A percentile compares a stretch with the other conserved stretches of the same genome.
These are phyloP conservation scores for Doryteuthis pealeii DNA, from an alignment of 1,140 invertebrate genomes.

Conservation along the genomic window DNA sequence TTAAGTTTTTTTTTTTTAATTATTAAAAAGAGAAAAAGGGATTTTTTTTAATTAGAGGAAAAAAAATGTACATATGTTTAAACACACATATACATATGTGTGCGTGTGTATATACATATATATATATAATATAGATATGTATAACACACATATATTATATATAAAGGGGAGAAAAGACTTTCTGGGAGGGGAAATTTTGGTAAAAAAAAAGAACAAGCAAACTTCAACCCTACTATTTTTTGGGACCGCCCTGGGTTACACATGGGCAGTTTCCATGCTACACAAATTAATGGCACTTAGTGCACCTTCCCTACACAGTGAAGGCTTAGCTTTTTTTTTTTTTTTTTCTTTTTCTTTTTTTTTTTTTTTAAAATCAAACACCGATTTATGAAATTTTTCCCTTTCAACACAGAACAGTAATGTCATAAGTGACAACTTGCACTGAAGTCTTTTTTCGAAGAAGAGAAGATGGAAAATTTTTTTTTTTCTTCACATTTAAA, in stretches of 20 bases:
- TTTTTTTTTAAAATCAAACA: not conserved
- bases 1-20: not conserved
- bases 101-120: no score
- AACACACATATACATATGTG: no score
- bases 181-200: not conserved
- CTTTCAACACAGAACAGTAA: conserved; percentile 11
- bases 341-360: not conserved
- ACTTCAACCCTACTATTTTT: conserved; percentile 1
- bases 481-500: no score
- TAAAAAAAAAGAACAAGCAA: not conserved
- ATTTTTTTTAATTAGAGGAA: not conserved
- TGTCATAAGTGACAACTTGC: conserved; percentile 5
- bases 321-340: conserved; percentile 11
- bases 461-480: no score
- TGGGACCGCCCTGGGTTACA: not conserved
- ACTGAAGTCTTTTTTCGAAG: not conserved
- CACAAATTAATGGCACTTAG: conserved; percentile 8
- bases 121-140: not conserved
- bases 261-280: not conserved
- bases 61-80: not conserved
- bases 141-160: not conserved
- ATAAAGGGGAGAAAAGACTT: not conserved
- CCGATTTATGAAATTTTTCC: conserved; percentile 8
- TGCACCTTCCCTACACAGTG: conserved; percentile 8
- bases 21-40: not conserved